These are phyloP conservation scores for Trissolcus brochymenae DNA, from an alignment of 2,888 invertebrate species.

Conservation along the genomic window DNA sequence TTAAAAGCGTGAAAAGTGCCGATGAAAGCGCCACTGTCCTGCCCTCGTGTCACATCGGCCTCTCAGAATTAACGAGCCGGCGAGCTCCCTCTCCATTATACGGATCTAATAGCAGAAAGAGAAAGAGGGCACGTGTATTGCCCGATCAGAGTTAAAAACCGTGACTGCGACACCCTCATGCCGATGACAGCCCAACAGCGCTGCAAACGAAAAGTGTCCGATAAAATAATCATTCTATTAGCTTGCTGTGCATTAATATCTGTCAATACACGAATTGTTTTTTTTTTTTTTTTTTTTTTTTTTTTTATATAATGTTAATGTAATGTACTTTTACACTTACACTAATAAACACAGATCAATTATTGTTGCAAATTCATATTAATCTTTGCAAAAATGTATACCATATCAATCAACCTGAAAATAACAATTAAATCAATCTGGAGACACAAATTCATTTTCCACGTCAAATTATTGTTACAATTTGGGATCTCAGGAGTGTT, in stretches of 20 bases:
- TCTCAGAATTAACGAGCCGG: conserved; percentile 53
- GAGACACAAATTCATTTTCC: too few species aligned
- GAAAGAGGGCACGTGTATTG: conserved; percentile 62
- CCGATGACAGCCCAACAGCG: conserved; percentile 10
- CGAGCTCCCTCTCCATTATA: conserved; percentile 65
- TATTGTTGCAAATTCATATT: too few species aligned
- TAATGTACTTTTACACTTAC: too few species aligned
- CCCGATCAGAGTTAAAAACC: conserved; percentile 69
- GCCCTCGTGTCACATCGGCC: conserved; percentile 45
- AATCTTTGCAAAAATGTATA: too few species aligned
- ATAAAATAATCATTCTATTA: conserved; percentile 40
- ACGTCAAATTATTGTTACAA: too few species aligned
- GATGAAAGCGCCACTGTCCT: conserved; percentile 39
- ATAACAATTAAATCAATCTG: too few species aligned
- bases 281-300: too few species aligned
- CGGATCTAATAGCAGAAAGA: conserved; percentile 70
- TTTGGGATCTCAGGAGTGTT: too few species aligned
- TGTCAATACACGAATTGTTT: too few species aligned
- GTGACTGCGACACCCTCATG: conserved; percentile 63
- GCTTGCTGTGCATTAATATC: conserved; percentile 21
- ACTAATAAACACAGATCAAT: too few species aligned
- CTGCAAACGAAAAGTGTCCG: conserved; percentile 14
- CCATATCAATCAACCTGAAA: too few species aligned
- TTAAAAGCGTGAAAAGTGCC: conserved; percentile 58
- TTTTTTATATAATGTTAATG: too few species aligned